These are phyloP conservation scores for Leptinotarsa defecta DNA, from an alignment of 1,140 invertebrate species.

Conservation along the genomic window DNA sequence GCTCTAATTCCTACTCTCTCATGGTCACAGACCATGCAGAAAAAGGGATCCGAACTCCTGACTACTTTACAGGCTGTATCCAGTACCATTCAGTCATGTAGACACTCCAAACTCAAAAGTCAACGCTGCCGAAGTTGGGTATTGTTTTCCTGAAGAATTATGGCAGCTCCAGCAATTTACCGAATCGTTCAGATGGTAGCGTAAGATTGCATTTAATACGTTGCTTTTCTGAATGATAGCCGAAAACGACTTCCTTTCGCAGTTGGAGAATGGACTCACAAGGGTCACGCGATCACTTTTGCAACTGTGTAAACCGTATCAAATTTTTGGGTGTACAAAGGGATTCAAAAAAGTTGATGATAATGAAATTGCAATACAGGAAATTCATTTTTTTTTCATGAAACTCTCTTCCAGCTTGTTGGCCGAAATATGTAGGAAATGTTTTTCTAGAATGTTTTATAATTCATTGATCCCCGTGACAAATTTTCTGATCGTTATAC, in stretches of 20 bases:
- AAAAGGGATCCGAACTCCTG: no score
- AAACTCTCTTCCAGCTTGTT: no score
- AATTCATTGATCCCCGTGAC: no score
- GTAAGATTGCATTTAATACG: slow-evolving; percentile 23
- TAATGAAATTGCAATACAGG: not conserved
- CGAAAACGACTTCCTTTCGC: slow-evolving; percentile 27
- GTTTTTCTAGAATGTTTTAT: no score
- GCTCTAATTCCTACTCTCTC: no score
- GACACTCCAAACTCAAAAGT: no score
- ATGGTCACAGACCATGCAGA: no score
- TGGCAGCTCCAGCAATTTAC: slow-evolving; percentile 18
- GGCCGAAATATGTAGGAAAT: no score
- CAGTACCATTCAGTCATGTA: no score
- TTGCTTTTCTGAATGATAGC: slow-evolving; percentile 26
- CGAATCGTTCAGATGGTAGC: slow-evolving; percentile 21
- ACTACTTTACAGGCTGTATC: no score
- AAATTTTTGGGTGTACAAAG: slow-evolving; percentile 1
- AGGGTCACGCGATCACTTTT: slow-evolving; percentile 22
- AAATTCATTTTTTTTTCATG: no score
- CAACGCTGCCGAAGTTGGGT: not conserved
- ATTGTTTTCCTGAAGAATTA: slow-evolving; percentile 16
- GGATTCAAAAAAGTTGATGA: not conserved
- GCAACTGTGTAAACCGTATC: slow-evolving; percentile 15
- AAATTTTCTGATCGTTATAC: no score
- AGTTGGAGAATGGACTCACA: slow-evolving; percentile 15